Percentiles rank a stretch among this genome's conserved stretches.
Evolutionary conservation across 2,888 invertebrate species (phyloP).

Genomic region (Atethmia centrago): DNA sequence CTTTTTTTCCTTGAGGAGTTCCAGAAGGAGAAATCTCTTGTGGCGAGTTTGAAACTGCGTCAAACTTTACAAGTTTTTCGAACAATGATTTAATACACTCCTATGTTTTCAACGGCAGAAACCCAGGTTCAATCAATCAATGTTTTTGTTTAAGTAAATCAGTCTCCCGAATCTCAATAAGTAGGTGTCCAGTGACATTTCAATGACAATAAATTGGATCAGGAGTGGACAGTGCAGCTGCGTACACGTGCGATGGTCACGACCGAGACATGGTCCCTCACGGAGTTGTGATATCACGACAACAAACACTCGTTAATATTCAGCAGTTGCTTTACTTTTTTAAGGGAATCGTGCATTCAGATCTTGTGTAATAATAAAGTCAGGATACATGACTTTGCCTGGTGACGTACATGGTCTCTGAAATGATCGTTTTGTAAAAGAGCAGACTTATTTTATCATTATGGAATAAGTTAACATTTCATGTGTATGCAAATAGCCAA

Average conservation of each 20-base stretch:
- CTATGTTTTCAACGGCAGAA: slow-evolving; percentile 9
- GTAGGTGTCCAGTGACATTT: slow-evolving; percentile 70
- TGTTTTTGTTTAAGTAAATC: slow-evolving; percentile 46
- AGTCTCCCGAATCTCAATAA: slow-evolving; percentile 52
- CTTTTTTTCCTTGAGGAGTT: slow-evolving; percentile 22
- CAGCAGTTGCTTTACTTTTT: slow-evolving; percentile 48
- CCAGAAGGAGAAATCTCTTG: slow-evolving; percentile 3
- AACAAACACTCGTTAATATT: slow-evolving; percentile 62
- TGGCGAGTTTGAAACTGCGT: neutral
- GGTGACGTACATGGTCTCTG: neutral
- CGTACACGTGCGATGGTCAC: slow-evolving; percentile 86
- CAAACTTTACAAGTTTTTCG: slow-evolving; percentile 5
- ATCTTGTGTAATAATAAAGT: slow-evolving; percentile 42
- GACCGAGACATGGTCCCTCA: slow-evolving; percentile 78
- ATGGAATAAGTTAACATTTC: neutral
- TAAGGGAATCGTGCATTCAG: slow-evolving; percentile 40
- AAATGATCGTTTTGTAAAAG: slow-evolving; percentile 6
- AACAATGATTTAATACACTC: slow-evolving; percentile 6
- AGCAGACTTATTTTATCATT: neutral
- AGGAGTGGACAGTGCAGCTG: slow-evolving; percentile 71
- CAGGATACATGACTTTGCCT: neutral
- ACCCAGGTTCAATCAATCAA: slow-evolving; percentile 42
- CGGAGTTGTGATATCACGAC: slow-evolving; percentile 77
- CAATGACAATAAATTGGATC: slow-evolving; percentile 80
- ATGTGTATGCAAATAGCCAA: neutral